These are phyloP conservation scores for Dryobotodes eremita DNA, from an alignment of 2,888 invertebrate genomes.

Conservation along the genomic window DNA sequence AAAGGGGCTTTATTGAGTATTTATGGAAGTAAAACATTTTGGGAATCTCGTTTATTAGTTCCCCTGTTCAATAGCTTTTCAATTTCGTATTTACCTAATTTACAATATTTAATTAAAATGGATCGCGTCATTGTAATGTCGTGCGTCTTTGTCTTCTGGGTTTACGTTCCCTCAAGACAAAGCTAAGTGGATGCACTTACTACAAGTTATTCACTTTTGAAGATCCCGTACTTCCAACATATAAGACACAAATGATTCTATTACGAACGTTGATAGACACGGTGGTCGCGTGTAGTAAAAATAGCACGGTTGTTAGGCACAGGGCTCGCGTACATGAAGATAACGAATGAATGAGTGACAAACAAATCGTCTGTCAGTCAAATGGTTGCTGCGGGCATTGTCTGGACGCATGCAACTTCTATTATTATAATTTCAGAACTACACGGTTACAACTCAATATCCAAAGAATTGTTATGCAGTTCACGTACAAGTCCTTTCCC, in stretches of 20 bases:
- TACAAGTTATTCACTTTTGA: slow-evolving; percentile 10
- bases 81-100: slow-evolving; percentile 78
- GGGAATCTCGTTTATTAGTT: slow-evolving; percentile 82
- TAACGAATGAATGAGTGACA: slow-evolving; percentile 75
- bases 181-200: not conserved
- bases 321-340: slow-evolving; percentile 56
- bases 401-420: slow-evolving; percentile 59
- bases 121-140: slow-evolving; percentile 33
- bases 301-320: slow-evolving; percentile 76
- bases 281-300: slow-evolving; percentile 61
- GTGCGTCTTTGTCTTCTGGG: slow-evolving; percentile 1
- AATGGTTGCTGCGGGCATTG: slow-evolving; percentile 62
- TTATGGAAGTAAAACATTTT: slow-evolving; percentile 81
- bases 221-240: not conserved
- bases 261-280: slow-evolving; percentile 52
- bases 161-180: slow-evolving; percentile 6
- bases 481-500: not conserved
- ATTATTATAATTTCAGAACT: slow-evolving; percentile 64
- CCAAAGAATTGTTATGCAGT: slow-evolving; percentile 29
- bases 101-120: slow-evolving; percentile 70
- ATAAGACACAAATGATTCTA: slow-evolving; percentile 48
- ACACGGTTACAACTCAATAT: slow-evolving; percentile 54
- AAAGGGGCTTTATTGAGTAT: slow-evolving; percentile 81
- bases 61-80: slow-evolving; percentile 76
- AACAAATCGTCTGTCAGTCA: slow-evolving; percentile 78